Base-by-base conservation (phyloP, 2,888 invertebrate genomes). In the Polyommatus icarus region DNA sequence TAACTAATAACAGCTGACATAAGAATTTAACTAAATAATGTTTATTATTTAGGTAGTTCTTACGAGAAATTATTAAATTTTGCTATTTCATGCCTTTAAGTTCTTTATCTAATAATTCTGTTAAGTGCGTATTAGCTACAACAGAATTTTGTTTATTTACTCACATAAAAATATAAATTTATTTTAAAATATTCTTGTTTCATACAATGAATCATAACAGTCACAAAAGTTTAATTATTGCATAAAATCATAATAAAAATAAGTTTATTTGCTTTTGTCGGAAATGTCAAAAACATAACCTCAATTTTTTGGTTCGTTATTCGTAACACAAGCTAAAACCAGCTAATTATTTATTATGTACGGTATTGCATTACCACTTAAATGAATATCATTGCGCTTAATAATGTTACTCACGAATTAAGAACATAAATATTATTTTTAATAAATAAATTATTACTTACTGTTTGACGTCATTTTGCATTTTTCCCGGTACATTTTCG, bases 401-500 rank as follows among this genome's bases (percentile, higher is more conserved):
- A 61, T 61, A 12, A 5, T 29, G 46, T 67, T 12, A 3, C 15
- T 12, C 29, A 67, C 10, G 29, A 67, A 67, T 15, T 29, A 29
- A 15, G 29, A 54, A 54, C 15, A 54, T 54, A 46, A 18, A 18
- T 54, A 54, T 18, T 29, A 29, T 1, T 29, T 67, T 29, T 67
- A 15, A 29, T 67, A 67, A 61, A 67, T 29, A 12, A 32, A 67
- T 67, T 5, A 67, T 40, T 15, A 89, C 92, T 91, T 85, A 92
- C 92, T 81, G 81, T 91, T 89, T 1, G 92, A 92, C n/a, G 79
- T 79, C 0, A 89, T 91, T 76, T 87, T 86, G 46, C 85, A 83
- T 84, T 91, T 92, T 20, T 90, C 89, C 46, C 83, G 86, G 86
- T 89, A 91, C 90, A 90, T 91, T 73, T 81, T 85, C 36, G 46